phyloP scores from a whole-genome alignment of 2,113 vertebrate genomes.

The Oreocharis arfaki region DNA sequence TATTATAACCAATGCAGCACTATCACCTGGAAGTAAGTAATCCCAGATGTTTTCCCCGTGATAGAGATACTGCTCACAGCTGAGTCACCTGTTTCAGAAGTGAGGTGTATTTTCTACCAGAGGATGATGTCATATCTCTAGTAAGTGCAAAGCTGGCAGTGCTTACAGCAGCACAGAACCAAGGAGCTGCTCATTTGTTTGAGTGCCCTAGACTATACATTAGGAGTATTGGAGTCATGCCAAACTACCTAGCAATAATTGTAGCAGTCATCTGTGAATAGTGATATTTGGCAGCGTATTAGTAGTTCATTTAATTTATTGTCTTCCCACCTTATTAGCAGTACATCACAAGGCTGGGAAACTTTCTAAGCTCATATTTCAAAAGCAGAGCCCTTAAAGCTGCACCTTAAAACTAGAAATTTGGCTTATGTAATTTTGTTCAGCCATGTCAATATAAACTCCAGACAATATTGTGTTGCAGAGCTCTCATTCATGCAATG shows the following conservation, averaged over 20 bases:
- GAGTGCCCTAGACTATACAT: not conserved
- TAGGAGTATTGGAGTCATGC: not conserved
- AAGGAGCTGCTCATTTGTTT: conserved; percentile 10
- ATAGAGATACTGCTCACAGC: not conserved
- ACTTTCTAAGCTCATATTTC: conserved; percentile 31
- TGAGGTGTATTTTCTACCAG: not conserved
- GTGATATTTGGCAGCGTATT: not conserved
- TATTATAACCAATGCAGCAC: not conserved
- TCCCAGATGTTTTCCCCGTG: not conserved
- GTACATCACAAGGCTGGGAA: conserved; percentile 28
- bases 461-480: not conserved
- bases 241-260: conserved; percentile 34
- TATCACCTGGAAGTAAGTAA: not conserved
- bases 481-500: not conserved
- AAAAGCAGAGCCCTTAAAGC: not conserved
- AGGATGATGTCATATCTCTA: not conserved
- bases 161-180: not conserved
- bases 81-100: not conserved
- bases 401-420: not conserved
- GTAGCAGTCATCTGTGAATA: conserved; percentile 47
- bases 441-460: not conserved
- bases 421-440: not conserved
- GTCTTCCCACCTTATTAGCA: conserved; percentile 43
- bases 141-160: not conserved
- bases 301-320: conserved; percentile 36